Percentiles rank a stretch among this genome's conserved stretches.
phyloP scores from a whole-genome alignment of 2,113 vertebrate species.

The Chaetops frenatus region DNA sequence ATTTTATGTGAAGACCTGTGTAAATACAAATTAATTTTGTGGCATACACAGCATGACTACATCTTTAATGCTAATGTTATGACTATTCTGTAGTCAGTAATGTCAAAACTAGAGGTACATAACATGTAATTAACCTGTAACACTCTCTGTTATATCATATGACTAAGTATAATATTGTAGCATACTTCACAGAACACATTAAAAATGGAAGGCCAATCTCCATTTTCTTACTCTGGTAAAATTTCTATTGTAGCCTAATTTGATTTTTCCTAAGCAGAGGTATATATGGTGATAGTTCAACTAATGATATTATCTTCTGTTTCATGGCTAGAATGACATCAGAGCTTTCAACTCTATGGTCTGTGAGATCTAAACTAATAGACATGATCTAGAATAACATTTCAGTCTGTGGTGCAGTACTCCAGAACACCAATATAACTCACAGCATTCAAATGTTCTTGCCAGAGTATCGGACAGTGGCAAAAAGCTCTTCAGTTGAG shows the following conservation, averaged over 20 bases:
- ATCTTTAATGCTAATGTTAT: not conserved
- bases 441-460: not conserved
- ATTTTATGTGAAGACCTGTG: not conserved
- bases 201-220: fast-evolving
- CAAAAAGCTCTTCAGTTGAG: not conserved
- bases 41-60: not conserved
- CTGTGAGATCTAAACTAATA: conserved; percentile 24
- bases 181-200: not conserved
- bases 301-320: not conserved
- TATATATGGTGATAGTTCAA: not conserved
- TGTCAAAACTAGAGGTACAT: conserved; percentile 14
- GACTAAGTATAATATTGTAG: not conserved
- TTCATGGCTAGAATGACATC: conserved; percentile 17
- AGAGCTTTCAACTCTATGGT: not conserved
- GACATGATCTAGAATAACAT: not conserved
- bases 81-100: not conserved
- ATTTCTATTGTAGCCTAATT: not conserved
- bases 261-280: not conserved
- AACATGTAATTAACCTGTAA: conserved; percentile 35
- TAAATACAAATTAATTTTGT: not conserved
- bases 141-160: not conserved
- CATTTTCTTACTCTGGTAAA: not conserved
- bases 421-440: not conserved
- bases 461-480: not conserved
- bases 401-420: not conserved